Evolutionary conservation across 2,797 vertebrate genomes (phyloP).

Genomic region (Sternarchorhynchus goeldii): DNA sequence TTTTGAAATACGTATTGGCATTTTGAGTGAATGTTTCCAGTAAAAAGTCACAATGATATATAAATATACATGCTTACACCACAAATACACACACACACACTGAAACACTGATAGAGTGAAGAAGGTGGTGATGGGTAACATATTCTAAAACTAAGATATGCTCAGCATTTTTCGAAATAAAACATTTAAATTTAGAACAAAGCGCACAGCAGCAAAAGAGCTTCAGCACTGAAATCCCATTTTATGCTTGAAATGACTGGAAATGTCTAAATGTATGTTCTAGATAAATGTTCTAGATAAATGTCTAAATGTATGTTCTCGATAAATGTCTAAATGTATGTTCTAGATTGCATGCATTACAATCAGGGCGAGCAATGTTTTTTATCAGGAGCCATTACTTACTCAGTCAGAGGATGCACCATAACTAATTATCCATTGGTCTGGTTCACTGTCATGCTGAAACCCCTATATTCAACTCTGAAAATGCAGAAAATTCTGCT

Average conservation of each 20-base stretch:
- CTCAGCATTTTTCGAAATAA: background rate
- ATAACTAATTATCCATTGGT: conserved; percentile 40
- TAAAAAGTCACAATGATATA: background rate
- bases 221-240: background rate
- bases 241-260: background rate
- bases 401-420: conserved; percentile 41
- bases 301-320: conserved; percentile 11
- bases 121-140: background rate
- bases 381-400: conserved; percentile 41
- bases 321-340: conserved; percentile 12
- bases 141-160: background rate
- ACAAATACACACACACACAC: background rate
- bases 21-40: background rate
- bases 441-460: conserved; percentile 17
- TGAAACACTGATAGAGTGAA: background rate
- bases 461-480: conserved; percentile 34
- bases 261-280: conserved; percentile 12
- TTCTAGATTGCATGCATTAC: conserved; percentile 14
- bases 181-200: background rate
- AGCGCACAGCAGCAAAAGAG: background rate
- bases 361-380: background rate
- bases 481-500: conserved; percentile 4
- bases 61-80: no score
- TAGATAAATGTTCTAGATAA: no score
- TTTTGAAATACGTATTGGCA: background rate